Base-by-base conservation (phyloP, 2,888 invertebrate genomes). In the Gymnosoma rotundatum region DNA sequence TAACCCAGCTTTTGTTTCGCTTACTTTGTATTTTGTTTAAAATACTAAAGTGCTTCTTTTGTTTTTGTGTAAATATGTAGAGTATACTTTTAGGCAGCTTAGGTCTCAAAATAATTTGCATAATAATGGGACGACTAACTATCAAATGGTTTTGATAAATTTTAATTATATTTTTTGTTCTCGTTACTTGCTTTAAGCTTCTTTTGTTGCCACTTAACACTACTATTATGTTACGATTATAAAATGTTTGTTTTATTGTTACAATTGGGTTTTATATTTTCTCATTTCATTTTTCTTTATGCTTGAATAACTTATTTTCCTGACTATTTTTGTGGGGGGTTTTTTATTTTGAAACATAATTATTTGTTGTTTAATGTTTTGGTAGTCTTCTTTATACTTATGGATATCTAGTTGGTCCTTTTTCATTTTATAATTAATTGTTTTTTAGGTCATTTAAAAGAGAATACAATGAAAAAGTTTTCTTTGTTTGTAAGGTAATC, bases 101-200 rank as follows among this genome's bases (percentile, higher is more conserved):
- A 80, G 83, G 80, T 80, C 76, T 80, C 72, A 83, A 83, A 76
- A 73, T 54, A 67, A 80, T 83, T 83, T 83, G 80, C 83, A 83
- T 83, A 83, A 83, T 80, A 83, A 83, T 83, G 73, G 72, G 67
- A 20, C 32, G 32, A 32, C 60, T 52, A 45, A 58, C 83, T 66
- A 61, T n/a, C 67, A 80, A 76, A 80, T 72, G 80, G 80, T 80
- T 80, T 73, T 80, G 80, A 83, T 83, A 76, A 83, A 80, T 83
- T 83, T 61, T 66, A 60, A 67, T n/a, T 72, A 32, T 18, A 38
- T 74, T 58, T 78, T 78, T 52, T 48, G 0, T 7, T 32, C 25
- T 25, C 9, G 18, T 20, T 32, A 5, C 0, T 64, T 5, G 8
- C 7, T 54, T 58, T 32, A 32, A 32, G 32, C 32, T 32, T 67